phyloP scores from a whole-genome alignment of 2,888 invertebrate species.

The Ischnura elegans region DNA sequence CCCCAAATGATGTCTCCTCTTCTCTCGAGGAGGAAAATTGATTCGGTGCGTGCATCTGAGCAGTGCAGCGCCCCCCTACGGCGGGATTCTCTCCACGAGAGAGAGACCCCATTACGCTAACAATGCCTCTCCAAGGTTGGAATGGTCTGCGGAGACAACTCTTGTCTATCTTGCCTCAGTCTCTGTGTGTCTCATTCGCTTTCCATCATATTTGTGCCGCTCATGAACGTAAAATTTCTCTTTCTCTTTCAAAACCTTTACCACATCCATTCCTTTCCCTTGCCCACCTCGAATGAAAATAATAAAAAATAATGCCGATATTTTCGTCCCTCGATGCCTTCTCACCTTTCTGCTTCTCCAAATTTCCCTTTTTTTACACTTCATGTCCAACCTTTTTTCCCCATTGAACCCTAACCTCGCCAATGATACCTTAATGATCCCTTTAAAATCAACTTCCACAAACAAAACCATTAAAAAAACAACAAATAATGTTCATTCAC shows the following conservation, averaged over 20 bases:
- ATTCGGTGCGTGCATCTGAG: neutral
- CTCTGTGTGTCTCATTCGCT: neutral
- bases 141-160: neutral
- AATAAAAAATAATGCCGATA: too few species aligned
- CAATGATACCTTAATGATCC: too few species aligned
- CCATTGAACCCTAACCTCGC: too few species aligned
- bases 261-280: neutral
- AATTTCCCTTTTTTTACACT: too few species aligned
- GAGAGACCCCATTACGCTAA: neutral
- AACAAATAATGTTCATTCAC: too few species aligned
- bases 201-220: conserved; percentile 16
- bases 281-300: neutral
- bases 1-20: neutral
- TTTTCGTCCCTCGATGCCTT: too few species aligned
- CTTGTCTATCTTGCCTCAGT: neutral
- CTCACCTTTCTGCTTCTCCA: too few species aligned
- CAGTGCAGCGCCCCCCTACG: neutral
- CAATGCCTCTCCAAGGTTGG: conserved; percentile 21
- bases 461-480: too few species aligned
- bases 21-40: neutral
- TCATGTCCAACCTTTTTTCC: too few species aligned
- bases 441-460: too few species aligned
- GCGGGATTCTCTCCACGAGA: neutral
- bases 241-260: neutral
- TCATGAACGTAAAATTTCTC: conserved; percentile 38